These are phyloP conservation scores for Riparia riparia DNA, from an alignment of 2,113 vertebrate species.

Conservation along the genomic window DNA sequence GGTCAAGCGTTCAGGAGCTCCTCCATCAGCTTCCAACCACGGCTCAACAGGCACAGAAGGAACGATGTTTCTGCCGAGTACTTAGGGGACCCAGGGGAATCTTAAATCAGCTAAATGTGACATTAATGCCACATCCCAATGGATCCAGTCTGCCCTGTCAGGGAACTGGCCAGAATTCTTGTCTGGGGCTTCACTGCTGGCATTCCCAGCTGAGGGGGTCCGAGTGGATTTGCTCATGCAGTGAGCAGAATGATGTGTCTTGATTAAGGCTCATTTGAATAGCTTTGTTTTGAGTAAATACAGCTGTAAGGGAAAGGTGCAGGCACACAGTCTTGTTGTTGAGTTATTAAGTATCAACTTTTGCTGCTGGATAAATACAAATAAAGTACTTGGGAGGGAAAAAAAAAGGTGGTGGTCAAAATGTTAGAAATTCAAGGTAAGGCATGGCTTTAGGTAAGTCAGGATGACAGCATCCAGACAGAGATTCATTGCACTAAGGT, in stretches of 20 bases:
- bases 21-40: rapidly evolving
- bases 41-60: too few relatives aligned
- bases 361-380: background rate
- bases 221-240: background rate
- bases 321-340: background rate
- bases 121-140: background rate
- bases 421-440: background rate
- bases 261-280: slow-evolving; percentile 36
- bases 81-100: background rate
- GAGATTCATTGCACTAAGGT: slow-evolving; percentile 27
- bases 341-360: background rate
- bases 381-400: background rate
- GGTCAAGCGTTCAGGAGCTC: rapidly evolving
- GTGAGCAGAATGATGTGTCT: background rate
- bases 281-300: slow-evolving; percentile 52
- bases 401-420: background rate
- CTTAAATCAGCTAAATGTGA: background rate
- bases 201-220: background rate
- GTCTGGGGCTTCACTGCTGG: background rate
- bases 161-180: background rate
- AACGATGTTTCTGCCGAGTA: rapidly evolving
- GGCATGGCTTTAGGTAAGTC: background rate
- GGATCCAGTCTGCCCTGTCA: background rate
- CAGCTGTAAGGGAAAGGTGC: slow-evolving; percentile 40
- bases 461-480: slow-evolving; percentile 31